Base-by-base conservation (phyloP, 2,113 vertebrate genomes). In the Saccopteryx leptura region DNA sequence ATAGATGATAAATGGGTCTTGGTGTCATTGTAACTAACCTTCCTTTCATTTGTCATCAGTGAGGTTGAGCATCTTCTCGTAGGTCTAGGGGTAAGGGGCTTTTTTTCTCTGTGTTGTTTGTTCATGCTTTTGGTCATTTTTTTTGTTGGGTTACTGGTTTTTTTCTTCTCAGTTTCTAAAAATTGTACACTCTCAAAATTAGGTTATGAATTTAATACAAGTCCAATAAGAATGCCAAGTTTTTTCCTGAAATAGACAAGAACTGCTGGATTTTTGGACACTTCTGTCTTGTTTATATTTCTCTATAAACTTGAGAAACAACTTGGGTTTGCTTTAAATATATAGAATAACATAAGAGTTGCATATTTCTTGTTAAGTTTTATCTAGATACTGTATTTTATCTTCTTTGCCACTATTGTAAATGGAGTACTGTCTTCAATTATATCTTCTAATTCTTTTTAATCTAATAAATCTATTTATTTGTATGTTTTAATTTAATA, bases 361-460 rank as follows among this genome's bases (percentile, higher is more conserved):
- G 26, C 9, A 23, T 84, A 93, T 93, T 71, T 72, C 26, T 82
- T 56, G 9, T 81, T 82, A 95, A 82, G 11, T 89, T 95, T 92
- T 92, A 84, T 76, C 54, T 90, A 78, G 19, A 14, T 31, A 90
- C n/a, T 72, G 1, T 90, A 87, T 33, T 58, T 54, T 90, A 80
- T 60, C 46, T n/a, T 82, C 69, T 78, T 58, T 69, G 54, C 81
- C 58, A 31, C 14, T 95, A 52, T 82, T 76, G 19, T 71, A 75
- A 87, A 90, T 68, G 23, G 58, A 17, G n/a, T 76, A 21, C 61
- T 71, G 10, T 85, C 33, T 86, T 66, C 12, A 52, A 66, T 63
- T 46, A 48, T 79, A 72, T 74, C 48, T 89, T 95, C 31, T 75
- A 69, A 89, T 78, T 56, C 24, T 39, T 58, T 87, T 68, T 12